A percentile compares a stretch with the other conserved stretches of the same genome.
phyloP scores from a whole-genome alignment of 1,140 invertebrate genomes.

The Semibalanus balanoides region DNA sequence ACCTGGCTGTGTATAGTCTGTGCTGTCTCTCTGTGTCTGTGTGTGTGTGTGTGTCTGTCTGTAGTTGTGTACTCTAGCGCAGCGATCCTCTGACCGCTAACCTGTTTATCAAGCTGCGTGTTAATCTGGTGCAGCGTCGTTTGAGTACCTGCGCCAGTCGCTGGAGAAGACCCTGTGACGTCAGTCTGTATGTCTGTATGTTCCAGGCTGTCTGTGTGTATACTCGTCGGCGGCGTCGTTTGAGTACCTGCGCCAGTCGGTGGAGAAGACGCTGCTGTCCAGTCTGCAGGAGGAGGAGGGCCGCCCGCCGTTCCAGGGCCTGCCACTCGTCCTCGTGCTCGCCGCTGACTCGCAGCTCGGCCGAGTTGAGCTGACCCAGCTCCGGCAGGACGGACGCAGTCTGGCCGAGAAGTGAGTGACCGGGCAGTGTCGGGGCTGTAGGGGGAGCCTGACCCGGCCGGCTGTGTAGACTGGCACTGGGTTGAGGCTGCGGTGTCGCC shows the following conservation, averaged over 20 bases:
- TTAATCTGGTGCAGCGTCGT: slow-evolving; percentile 72
- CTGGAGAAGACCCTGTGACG: slow-evolving; percentile 62
- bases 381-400: slow-evolving; percentile 78
- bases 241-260: slow-evolving; percentile 76
- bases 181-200: background rate
- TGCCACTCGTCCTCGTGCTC: slow-evolving; percentile 80
- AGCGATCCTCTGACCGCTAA: too few relatives aligned
- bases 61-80: too few relatives aligned
- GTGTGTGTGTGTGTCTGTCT: too few relatives aligned
- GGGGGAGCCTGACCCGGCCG: too few relatives aligned
- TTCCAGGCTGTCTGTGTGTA: slow-evolving; percentile 45
- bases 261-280: slow-evolving; percentile 79
- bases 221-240: slow-evolving; percentile 83
- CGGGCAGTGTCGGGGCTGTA: too few relatives aligned
- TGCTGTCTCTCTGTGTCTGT: too few relatives aligned
- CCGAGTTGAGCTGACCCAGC: slow-evolving; percentile 61
- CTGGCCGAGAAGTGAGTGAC: slow-evolving; percentile 60
- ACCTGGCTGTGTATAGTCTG: too few relatives aligned
- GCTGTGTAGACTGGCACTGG: too few relatives aligned
- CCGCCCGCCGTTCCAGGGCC: slow-evolving; percentile 56
- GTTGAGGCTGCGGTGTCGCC: too few relatives aligned
- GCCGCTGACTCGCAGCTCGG: slow-evolving; percentile 66
- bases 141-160: slow-evolving; percentile 81
- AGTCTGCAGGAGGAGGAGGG: slow-evolving; percentile 79
- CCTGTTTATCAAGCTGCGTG: too few relatives aligned